Evolutionary conservation across 2,888 invertebrate species (phyloP).

Genomic region (Antheraea assamensis): DNA sequence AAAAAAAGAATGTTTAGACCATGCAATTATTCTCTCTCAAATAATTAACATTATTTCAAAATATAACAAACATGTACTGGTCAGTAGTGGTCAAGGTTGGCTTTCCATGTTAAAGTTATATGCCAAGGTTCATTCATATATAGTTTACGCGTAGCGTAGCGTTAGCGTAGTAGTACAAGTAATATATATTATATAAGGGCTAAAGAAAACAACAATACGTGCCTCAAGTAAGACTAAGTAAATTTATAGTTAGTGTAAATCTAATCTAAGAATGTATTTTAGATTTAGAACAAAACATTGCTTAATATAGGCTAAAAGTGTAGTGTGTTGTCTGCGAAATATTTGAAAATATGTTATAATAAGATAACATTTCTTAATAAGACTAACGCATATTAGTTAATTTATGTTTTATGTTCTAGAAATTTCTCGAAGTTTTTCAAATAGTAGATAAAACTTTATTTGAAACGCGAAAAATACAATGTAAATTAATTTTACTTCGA

Average conservation of each 20-base stretch:
- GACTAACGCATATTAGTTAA: too few relatives aligned
- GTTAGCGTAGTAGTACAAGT: too few relatives aligned
- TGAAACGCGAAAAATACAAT: not conserved
- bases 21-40: conserved; percentile 17
- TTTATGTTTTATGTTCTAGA: too few relatives aligned
- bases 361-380: too few relatives aligned
- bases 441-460: too few relatives aligned
- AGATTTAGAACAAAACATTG: not conserved
- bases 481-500: not conserved
- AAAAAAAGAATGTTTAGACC: conserved; percentile 21
- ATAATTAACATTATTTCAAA: not conserved
- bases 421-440: too few relatives aligned
- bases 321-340: too few relatives aligned
- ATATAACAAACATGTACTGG: not conserved
- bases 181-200: not conserved
- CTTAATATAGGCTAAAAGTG: not conserved
- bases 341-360: too few relatives aligned
- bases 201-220: not conserved
- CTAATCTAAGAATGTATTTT: not conserved
- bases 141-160: too few relatives aligned
- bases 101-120: too few relatives aligned
- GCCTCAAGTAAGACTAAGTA: not conserved
- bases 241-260: not conserved
- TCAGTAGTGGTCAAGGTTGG: too few relatives aligned
- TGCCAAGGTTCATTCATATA: too few relatives aligned